These are phyloP conservation scores for Enteromius thamalakanensis DNA, from an alignment of 2,797 vertebrate genomes.

Conservation along the genomic window DNA sequence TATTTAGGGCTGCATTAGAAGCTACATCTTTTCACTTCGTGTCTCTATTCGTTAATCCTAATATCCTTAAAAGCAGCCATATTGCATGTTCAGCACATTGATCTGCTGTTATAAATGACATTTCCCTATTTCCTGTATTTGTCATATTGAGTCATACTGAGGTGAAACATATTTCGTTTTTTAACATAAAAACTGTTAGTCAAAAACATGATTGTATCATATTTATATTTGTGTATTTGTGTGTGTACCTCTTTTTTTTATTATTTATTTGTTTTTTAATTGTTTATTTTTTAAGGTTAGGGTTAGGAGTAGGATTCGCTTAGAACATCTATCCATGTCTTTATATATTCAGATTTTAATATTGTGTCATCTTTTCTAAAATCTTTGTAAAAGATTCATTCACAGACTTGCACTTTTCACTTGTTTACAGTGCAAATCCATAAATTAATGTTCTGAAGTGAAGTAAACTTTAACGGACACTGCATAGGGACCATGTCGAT, in stretches of 20 bases:
- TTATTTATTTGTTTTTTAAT: too few species aligned
- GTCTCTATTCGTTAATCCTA: constrained; percentile 35
- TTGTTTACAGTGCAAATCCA: too few species aligned
- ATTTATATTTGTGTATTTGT: background rate
- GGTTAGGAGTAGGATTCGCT: too few species aligned
- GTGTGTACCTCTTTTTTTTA: background rate
- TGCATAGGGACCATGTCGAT: too few species aligned
- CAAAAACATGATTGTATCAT: background rate
- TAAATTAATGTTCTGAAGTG: too few species aligned
- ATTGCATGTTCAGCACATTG: background rate
- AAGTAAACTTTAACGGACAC: too few species aligned
- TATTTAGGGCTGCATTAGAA: constrained; percentile 40
- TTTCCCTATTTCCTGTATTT: background rate
- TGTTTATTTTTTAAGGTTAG: too few species aligned
- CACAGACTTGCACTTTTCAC: too few species aligned
- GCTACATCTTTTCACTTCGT: constrained; percentile 28
- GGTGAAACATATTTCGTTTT: background rate
- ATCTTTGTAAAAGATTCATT: too few species aligned
- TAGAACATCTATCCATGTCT: too few species aligned
- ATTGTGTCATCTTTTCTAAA: too few species aligned
- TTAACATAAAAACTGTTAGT: background rate
- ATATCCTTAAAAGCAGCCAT: constrained; percentile 42
- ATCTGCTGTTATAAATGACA: constrained; percentile 20
- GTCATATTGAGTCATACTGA: background rate
- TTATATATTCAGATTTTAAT: too few species aligned